A percentile compares a stretch with the other conserved stretches of the same genome.
phyloP scores from a whole-genome alignment of 2,797 vertebrate species.

The Acestrorhynchus altus region DNA sequence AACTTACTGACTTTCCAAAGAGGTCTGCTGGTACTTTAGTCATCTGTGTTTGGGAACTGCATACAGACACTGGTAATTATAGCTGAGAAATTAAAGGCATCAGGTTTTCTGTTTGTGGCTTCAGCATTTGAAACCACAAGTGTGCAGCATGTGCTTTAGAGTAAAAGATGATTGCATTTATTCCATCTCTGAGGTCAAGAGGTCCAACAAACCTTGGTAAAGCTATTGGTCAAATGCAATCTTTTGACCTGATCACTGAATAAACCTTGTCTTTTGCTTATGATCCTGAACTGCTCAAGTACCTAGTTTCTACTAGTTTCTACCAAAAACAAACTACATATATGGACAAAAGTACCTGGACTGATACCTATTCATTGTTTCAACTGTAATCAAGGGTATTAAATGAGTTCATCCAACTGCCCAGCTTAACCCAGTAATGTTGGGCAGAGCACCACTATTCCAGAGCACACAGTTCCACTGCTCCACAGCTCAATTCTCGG shows the following conservation, averaged over 20 bases:
- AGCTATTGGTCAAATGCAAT: background rate
- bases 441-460: too few relatives aligned
- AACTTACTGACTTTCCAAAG: conserved; percentile 38
- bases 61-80: conserved; percentile 69
- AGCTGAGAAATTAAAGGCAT: conserved; percentile 70
- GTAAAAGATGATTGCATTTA: background rate
- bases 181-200: conserved; percentile 1
- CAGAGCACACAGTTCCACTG: too few relatives aligned
- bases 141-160: conserved; percentile 71
- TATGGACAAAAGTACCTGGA: too few relatives aligned
- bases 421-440: too few relatives aligned
- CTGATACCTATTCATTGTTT: too few relatives aligned
- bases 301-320: too few relatives aligned
- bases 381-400: too few relatives aligned
- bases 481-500: too few relatives aligned
- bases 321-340: too few relatives aligned
- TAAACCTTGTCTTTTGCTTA: background rate
- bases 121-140: conserved; percentile 72
- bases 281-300: too few relatives aligned
- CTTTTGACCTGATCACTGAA: background rate
- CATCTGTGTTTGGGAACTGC: conserved; percentile 51
- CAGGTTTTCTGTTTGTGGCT: conserved; percentile 70
- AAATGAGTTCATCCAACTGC: too few relatives aligned
- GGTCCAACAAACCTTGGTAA: background rate
- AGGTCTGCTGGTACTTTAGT: conserved; percentile 39